These are phyloP conservation scores for Ageneiosus marmoratus DNA, from an alignment of 2,113 vertebrate species.

Conservation along the genomic window DNA sequence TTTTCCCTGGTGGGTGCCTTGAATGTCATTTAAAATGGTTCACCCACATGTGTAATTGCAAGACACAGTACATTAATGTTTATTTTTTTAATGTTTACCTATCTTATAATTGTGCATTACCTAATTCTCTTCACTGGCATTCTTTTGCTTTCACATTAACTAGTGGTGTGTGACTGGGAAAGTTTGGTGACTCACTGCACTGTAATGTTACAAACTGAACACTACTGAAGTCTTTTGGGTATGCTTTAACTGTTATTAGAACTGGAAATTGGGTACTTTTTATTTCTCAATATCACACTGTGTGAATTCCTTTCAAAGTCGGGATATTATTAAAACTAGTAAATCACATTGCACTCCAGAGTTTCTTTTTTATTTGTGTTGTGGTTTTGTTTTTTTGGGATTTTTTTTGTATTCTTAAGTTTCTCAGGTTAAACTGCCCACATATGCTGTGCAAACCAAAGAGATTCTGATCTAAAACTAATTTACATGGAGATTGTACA, in stretches of 20 bases:
- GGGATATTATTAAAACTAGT: background rate
- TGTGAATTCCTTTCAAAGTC: background rate
- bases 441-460: constrained; percentile 17
- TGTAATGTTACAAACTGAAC: constrained; percentile 18
- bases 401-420: too few species aligned
- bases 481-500: constrained; percentile 41
- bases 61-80: background rate
- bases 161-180: constrained; percentile 14
- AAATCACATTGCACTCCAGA: background rate
- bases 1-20: constrained; percentile 53
- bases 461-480: constrained; percentile 38
- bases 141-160: constrained; percentile 29
- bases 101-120: background rate
- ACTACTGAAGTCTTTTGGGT: background rate
- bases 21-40: constrained; percentile 47
- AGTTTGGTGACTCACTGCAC: constrained; percentile 44
- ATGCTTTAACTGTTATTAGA: background rate
- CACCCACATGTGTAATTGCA: constrained; percentile 47
- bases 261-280: background rate
- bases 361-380: background rate
- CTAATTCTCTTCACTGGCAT: background rate
- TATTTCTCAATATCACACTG: background rate
- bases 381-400: too few species aligned
- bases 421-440: background rate
- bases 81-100: background rate